Base-by-base conservation (phyloP, 1,140 invertebrate species). In the Drosophila novamexicana region DNA sequence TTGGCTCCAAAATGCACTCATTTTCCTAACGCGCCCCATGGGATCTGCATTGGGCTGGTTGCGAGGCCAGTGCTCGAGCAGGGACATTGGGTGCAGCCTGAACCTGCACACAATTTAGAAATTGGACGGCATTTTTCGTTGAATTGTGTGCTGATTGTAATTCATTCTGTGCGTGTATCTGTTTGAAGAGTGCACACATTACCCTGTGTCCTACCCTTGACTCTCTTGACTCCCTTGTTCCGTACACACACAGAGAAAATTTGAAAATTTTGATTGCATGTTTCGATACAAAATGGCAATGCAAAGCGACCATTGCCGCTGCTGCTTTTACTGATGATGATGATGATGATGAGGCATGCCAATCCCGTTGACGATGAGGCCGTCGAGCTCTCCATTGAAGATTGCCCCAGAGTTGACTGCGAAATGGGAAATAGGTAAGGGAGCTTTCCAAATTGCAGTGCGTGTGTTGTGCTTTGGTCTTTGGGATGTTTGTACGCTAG, bases 221-320 rank as follows among this genome's bases (percentile, higher is more conserved):
- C 22, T 12, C 45, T 12, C 40, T 29, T 22, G 22, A 22, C 37
- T 12, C 37, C n/a, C 40, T 2, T 40, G 22, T 36, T 6, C 6
- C 14, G 6, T 3, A 22, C 8, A 2, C 8, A 37, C n/a, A 39
- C 9, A 83, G 77, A 68, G 84, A 89, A 89, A 89, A 89, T 89
- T 89, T 89, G 84, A 89, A 89, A 89, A 89, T 89, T 89, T 89
- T 89, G 84, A 89, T 89, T 89, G 84, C 84, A 89, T 89, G 84
- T 89, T 89, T 89, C 84, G 84, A 89, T 89, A 89, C 84, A 89
- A 89, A 89, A 89, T 89, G 84, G 84, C 81, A 85, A 78, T 84
- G 77, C 66, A 82, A 89, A 88, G 70, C 76, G 68, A 77, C 75
- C 75, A 34, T 50, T 62, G 39, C 63, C 49, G 16, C 45, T 57